Evolutionary conservation across 53 echinoderm and acorn worm genomes (phyloP).

Genomic region (Holothuria leucospilota): DNA sequence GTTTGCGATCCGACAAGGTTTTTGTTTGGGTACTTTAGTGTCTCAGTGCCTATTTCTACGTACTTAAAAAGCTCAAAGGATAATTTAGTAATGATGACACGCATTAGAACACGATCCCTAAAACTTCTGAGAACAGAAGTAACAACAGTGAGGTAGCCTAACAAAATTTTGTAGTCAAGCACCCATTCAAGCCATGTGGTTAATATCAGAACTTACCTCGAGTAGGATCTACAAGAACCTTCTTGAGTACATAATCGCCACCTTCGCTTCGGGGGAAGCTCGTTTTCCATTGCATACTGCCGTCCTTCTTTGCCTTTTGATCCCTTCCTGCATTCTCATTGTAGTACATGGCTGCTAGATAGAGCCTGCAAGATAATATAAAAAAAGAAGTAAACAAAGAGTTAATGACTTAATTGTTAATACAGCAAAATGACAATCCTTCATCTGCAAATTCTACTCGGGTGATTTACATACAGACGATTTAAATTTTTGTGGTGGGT

Average conservation of each 20-base stretch:
- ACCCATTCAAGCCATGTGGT: background rate
- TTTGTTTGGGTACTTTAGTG: too few species aligned
- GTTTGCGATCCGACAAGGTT: too few species aligned
- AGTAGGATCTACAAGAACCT: background rate
- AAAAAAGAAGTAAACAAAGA: background rate
- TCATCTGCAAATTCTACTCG: too few species aligned
- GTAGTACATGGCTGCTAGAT: conserved; percentile 58
- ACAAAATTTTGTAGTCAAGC: background rate
- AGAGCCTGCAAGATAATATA: conserved; percentile 36
- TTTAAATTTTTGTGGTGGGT: too few species aligned
- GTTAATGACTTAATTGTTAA: too few species aligned
- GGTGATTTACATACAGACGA: too few species aligned
- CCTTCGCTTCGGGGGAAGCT: background rate
- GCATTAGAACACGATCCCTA: too few species aligned
- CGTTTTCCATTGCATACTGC: background rate
- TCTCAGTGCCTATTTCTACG: too few species aligned
- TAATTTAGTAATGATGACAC: too few species aligned
- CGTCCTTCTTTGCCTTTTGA: conserved; percentile 44
- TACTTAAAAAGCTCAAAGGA: too few species aligned
- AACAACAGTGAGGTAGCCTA: background rate
- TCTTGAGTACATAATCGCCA: conserved; percentile 15
- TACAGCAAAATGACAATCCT: too few species aligned
- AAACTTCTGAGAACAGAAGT: too few species aligned
- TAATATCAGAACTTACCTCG: background rate
- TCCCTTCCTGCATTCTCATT: conserved; percentile 60